These are phyloP conservation scores for Sesamia nonagrioides DNA, from an alignment of 1,140 invertebrate species.

Conservation along the genomic window DNA sequence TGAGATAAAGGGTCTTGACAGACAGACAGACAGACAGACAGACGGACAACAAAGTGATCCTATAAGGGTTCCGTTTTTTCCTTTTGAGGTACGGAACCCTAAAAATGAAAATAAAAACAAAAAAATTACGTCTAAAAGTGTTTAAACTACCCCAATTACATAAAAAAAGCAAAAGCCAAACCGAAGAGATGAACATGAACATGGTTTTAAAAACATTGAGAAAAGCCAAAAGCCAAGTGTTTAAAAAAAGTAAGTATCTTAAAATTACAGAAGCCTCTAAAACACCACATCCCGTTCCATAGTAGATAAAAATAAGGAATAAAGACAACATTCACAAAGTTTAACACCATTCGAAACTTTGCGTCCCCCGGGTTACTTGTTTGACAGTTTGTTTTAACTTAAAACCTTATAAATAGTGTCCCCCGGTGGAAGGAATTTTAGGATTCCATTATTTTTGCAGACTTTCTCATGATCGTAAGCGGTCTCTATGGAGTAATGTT, in stretches of 20 bases:
- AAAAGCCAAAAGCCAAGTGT: neutral
- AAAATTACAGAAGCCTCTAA: neutral
- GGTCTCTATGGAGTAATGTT: conserved; percentile 42
- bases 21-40: too few species aligned
- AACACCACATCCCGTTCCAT: conserved; percentile 8
- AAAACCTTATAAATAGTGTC: conserved; percentile 77
- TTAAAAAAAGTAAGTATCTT: neutral
- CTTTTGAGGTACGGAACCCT: too few species aligned
- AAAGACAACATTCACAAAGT: conserved; percentile 74
- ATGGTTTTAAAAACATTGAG: too few species aligned
- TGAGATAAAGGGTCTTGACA: too few species aligned
- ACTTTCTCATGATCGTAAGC: conserved; percentile 74
- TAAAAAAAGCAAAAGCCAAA: too few species aligned
- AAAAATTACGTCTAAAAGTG: too few species aligned
- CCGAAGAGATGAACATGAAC: neutral
- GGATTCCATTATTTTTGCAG: conserved; percentile 62
- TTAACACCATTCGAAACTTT: conserved; percentile 67
- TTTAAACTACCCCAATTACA: too few species aligned
- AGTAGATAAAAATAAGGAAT: conserved; percentile 69
- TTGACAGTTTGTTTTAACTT: conserved; percentile 78
- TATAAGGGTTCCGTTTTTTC: too few species aligned
- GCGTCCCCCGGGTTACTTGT: conserved; percentile 69
- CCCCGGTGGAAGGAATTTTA: conserved; percentile 65
- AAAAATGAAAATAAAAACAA: too few species aligned
- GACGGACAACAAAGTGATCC: too few species aligned